phyloP scores from a whole-genome alignment of 2,888 invertebrate species.

The Brachypterus glaber region DNA sequence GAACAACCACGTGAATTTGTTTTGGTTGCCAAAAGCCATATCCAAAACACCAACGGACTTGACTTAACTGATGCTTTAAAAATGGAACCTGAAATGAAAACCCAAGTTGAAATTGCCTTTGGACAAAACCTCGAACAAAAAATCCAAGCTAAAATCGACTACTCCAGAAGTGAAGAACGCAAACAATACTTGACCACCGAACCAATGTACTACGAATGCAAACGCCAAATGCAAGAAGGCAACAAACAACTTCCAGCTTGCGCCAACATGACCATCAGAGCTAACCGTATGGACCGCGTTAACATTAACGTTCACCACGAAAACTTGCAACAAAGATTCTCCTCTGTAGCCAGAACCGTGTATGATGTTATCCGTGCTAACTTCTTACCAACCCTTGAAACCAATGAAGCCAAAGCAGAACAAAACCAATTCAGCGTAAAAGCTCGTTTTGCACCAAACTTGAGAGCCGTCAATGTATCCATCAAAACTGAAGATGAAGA shows the following conservation, averaged over 20 bases:
- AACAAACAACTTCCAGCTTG: conserved; percentile 48
- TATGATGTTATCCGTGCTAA: conserved; percentile 41
- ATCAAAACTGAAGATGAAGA: conserved; percentile 40
- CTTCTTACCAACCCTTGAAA: conserved; percentile 42
- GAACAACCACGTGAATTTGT: conserved; percentile 43
- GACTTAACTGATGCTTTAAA: conserved; percentile 48
- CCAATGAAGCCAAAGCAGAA: conserved; percentile 33
- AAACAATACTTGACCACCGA: conserved; percentile 43
- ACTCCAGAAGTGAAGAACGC: conserved; percentile 44
- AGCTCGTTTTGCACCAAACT: conserved; percentile 40
- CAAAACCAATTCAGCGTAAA: conserved; percentile 44
- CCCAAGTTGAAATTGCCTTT: conserved; percentile 44
- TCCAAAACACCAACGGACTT: conserved; percentile 45
- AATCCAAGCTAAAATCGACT: conserved; percentile 33
- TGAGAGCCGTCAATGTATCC: conserved; percentile 42
- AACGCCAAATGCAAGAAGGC: conserved; percentile 42
- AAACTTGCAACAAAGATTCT: conserved; percentile 41
- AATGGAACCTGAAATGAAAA: conserved; percentile 43
- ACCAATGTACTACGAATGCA: conserved; percentile 41
- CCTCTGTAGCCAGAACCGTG: no score
- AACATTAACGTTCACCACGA: conserved; percentile 44
- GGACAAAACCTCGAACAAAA: conserved; percentile 41
- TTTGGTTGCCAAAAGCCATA: conserved; percentile 39
- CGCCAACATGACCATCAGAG: conserved; percentile 44
- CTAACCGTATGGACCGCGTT: conserved; percentile 47